phyloP scores from a whole-genome alignment of 2,113 vertebrate genomes.

The Oryzias curvinotus region DNA sequence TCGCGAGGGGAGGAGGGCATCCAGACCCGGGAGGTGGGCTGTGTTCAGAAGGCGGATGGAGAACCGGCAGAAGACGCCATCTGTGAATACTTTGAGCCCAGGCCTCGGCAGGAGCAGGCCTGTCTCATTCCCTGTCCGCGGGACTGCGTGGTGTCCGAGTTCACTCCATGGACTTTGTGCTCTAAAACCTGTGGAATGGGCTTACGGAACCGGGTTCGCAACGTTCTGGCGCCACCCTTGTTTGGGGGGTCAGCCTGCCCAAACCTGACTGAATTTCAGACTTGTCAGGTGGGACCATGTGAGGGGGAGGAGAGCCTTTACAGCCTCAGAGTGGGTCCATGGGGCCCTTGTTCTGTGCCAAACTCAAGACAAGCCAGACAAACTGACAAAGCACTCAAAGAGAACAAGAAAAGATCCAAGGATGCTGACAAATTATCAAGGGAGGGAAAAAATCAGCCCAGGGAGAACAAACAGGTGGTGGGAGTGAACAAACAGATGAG shows the following conservation, averaged over 20 bases:
- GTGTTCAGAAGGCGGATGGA: conserved; percentile 84
- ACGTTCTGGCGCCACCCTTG: conserved; percentile 85
- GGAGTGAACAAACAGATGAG: conserved; percentile 23
- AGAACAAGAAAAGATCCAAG: conserved; percentile 22
- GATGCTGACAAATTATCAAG: conserved; percentile 33
- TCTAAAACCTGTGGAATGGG: conserved; percentile 90
- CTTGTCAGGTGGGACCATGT: conserved; percentile 82
- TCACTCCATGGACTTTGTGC: conserved; percentile 88
- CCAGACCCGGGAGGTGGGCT: conserved; percentile 88
- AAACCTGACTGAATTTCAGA: conserved; percentile 91
- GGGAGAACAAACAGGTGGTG: conserved; percentile 29
- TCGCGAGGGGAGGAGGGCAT: conserved; percentile 90
- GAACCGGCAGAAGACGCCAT: conserved; percentile 85
- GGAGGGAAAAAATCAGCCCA: conserved; percentile 37
- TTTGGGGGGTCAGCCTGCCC: conserved; percentile 90
- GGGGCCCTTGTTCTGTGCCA: conserved; percentile 82
- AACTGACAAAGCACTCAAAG: conserved; percentile 22
- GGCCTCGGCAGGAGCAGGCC: conserved; percentile 91
- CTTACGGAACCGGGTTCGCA: conserved; percentile 86
- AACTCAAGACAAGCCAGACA: conserved; percentile 80
- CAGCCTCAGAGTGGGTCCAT: conserved; percentile 88
- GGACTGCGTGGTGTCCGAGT: conserved; percentile 89
- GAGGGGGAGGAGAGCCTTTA: conserved; percentile 81
- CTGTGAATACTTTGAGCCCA: conserved; percentile 96
- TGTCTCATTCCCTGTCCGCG: conserved; percentile 93